Evolutionary conservation across 2,888 invertebrate species (phyloP), one percentile per base, ranked within the genome.

Genomic region (Phyllotreta striolata): DNA sequence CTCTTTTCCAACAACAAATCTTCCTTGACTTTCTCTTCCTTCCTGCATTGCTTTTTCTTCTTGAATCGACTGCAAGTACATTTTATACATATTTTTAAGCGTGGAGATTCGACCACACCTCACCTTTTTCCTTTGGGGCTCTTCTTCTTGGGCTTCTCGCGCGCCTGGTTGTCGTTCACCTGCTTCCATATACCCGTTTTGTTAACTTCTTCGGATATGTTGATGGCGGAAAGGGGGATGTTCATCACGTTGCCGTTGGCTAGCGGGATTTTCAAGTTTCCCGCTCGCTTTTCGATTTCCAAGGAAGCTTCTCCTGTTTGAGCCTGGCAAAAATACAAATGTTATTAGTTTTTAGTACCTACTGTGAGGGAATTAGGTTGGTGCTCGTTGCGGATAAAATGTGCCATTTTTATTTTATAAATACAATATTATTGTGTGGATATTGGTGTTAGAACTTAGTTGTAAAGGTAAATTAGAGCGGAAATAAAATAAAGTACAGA

Each of bases 141-240:
- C 62, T 75, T 71, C 61, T 63, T 77, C 24, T 80, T 79, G 69
- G 77, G 80, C 70, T 84, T 84, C n/a, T 74, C 73, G 1, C 70
- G 65, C 64, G 84, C 83, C 76, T 88, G 89, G 67, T 85, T 85
- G 74, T 89, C 89, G 79, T 93, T 93, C 9, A 94, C 91, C 82
- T 94, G 93, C 77, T 94, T 93, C 97, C 97, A 98, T 76, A 97
- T 92, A 38, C 95, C 92, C 35, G 93, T 92, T 80, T 93, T 93
- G 78, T 95, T 92, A 62, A 97, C 92, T 81, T 97, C 97, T 80
- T 97, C 96, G 5, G 95, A 91, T 77, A 96, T 93, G 79, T 95
- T 95, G 73, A 95, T 92, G 39, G 92, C 90, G 39, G 91, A 86
- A 68, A 93, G 81, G 1, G 93, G 94, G 71, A 95, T 93, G 78